Evolutionary conservation across 2,113 vertebrate species (phyloP).

Genomic region (Lagenorhynchus albirostris): DNA sequence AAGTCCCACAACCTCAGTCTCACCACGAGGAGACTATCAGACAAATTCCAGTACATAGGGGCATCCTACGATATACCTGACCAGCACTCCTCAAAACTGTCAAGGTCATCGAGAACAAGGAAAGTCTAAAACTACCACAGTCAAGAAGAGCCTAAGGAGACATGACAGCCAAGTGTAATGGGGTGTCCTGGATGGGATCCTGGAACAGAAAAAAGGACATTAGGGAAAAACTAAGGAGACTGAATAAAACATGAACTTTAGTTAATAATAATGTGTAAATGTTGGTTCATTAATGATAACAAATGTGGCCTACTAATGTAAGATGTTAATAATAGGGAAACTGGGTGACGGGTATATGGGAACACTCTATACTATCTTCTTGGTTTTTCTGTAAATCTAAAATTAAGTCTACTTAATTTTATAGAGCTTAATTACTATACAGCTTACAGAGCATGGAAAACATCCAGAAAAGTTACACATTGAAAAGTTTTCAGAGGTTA

Average conservation of each 20-base stretch:
- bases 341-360: too few species aligned
- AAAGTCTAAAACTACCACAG: background rate
- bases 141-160: background rate
- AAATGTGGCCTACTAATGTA: background rate
- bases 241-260: background rate
- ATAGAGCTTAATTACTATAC: background rate
- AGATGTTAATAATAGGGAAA: background rate
- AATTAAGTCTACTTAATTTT: background rate
- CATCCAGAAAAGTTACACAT: background rate
- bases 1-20: background rate
- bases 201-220: background rate
- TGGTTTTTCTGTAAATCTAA: slow-evolving; percentile 8
- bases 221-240: background rate
- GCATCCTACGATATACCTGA: too few species aligned
- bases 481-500: background rate
- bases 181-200: background rate
- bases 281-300: background rate
- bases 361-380: background rate
- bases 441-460: background rate
- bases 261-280: background rate
- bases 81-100: background rate
- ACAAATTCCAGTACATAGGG: background rate
- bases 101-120: background rate
- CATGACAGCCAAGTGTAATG: background rate
- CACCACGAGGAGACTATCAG: background rate